Base-by-base conservation (phyloP, 53 echinoderm and acorn worm species). In the Actinopyga echinites region DNA sequence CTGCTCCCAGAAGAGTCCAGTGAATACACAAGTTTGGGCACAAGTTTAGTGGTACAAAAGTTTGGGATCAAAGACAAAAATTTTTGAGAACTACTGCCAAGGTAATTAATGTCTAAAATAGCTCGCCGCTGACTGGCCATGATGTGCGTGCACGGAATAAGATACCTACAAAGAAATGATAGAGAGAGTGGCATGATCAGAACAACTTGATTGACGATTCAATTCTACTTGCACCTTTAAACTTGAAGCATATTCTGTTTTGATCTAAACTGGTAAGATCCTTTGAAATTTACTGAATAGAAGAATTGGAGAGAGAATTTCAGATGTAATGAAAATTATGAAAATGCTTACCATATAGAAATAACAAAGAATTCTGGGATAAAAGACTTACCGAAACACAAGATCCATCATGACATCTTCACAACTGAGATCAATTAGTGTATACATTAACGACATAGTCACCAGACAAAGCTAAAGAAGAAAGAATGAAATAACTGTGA, bases 371-470 rank as follows among this genome's bases (percentile, higher is more conserved):
- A 63, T 1, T 30, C 64, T 63, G 10, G 2, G 1, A 30, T 24
- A 11, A 11, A 20, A 53, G 26, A 94, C 95, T 86, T 91, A 99
- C 99, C 89, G 92, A 58, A 95, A 95, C 36, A 99, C 87, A 22
- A 99, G 87, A 20, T 99, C 95, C 78, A 99, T 60, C 94, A 99
- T 99, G 75, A 99, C 91, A 83, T 99, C 99, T 83, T 99, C 99
- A 83, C 99, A 99, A 79, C 95, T 95, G 29, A 99, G 78, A 79
- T 92, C 83, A 8, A 99, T 66, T 44, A 99, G 82, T 26, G 99
- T 99, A 87, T 99, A 81, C 59, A 99, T 92, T 30, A 99, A 74
- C 20, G 94, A 90, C 87, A 99, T 52, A 7, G 99, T 99, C 82
- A 99, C 99, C 73, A 95, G 79, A 68, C 99, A 99, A 21, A 99